A percentile compares a stretch with the other conserved stretches of the same genome.
Conservation (phyloP, 2,797 vertebrate species). For the Pempheris klunzingeri region DNA sequence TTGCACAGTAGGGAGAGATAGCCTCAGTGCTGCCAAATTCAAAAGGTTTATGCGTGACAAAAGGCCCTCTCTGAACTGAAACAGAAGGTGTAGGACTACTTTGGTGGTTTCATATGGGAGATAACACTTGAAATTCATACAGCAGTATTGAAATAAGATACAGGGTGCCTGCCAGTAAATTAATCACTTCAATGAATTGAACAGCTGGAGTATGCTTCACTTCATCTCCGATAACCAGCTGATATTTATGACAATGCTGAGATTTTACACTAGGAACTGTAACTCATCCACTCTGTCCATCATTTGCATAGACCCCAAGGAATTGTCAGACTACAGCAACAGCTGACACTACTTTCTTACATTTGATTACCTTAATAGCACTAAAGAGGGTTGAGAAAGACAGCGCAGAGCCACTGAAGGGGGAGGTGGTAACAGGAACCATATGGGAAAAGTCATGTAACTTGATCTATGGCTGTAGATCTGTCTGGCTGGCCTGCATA, state of each 20-base stretch:
- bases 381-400: slow-evolving; percentile 50
- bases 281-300: slow-evolving; percentile 31
- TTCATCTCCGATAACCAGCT: slow-evolving; percentile 11
- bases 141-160: slow-evolving; percentile 10
- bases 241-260: slow-evolving; percentile 28
- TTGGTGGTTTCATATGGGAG: neutral
- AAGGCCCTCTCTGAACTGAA: slow-evolving; percentile 3
- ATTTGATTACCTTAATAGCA: slow-evolving; percentile 71
- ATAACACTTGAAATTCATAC: slow-evolving; percentile 10
- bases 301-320: slow-evolving; percentile 35
- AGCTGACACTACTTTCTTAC: slow-evolving; percentile 49
- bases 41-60: slow-evolving; percentile 20
- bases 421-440: slow-evolving; percentile 65
- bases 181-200: slow-evolving; percentile 11
- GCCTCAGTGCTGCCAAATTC: slow-evolving; percentile 1
- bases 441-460: slow-evolving; percentile 67
- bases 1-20: slow-evolving; percentile 8
- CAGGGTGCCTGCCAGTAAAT: slow-evolving; percentile 11
- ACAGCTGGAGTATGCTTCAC: slow-evolving; percentile 6
- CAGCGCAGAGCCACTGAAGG: slow-evolving; percentile 36
- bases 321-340: slow-evolving; percentile 35
- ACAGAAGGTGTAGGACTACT: neutral
- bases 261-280: slow-evolving; percentile 7
- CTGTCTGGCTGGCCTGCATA: slow-evolving; percentile 31
- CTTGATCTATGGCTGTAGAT: slow-evolving; percentile 44